Evolutionary conservation across 2,888 invertebrate species (phyloP), one percentile per base, ranked within the genome.

Genomic region (Achlya flavicornis): DNA sequence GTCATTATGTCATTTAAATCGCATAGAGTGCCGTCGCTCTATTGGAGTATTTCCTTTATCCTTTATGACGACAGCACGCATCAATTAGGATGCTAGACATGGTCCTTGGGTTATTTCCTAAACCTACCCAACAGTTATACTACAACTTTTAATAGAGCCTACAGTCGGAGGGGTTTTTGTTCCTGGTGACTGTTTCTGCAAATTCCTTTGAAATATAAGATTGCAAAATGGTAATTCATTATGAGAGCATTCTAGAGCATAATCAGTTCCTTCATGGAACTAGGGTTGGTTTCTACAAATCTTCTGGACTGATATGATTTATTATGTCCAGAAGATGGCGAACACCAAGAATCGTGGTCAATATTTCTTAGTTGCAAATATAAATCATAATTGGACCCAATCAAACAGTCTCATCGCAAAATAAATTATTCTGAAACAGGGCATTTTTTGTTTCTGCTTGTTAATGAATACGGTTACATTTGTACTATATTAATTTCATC

Each of bases 1-100:
- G 92, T 92, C 93, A 93, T 93, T 93, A 93, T 93, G 91, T 93
- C 93, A 93, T 93, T 93, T 93, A 93, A 93, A 93, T 93, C 93
- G 93, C 93, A 93, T 93, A 92, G 91, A 93, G 90, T 89, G 87
- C 91, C 88, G 92, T 89, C 93, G 92, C 84, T 93, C 90, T 89
- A 93, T 91, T 92, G 88, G 88, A 91, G 93, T 93, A 92, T 92
- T 92, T 93, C 93, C 93, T 93, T 88, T 90, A 93, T 92, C 92
- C 92, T 93, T 87, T 90, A 88, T 93, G 93, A 92, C 91, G 92
- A 87, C 88, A 89, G 87, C 87, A 85, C 87, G 86, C 87, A 91
- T 85, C 92, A 93, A 92, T 92, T 93, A 93, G 87, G 90, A 81
- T 85, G 80, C 80, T 83, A 85, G 86, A 89, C 84, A 72, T 73